Evolutionary conservation across 1,140 invertebrate species (phyloP).

Genomic region (Orius laevigatus): DNA sequence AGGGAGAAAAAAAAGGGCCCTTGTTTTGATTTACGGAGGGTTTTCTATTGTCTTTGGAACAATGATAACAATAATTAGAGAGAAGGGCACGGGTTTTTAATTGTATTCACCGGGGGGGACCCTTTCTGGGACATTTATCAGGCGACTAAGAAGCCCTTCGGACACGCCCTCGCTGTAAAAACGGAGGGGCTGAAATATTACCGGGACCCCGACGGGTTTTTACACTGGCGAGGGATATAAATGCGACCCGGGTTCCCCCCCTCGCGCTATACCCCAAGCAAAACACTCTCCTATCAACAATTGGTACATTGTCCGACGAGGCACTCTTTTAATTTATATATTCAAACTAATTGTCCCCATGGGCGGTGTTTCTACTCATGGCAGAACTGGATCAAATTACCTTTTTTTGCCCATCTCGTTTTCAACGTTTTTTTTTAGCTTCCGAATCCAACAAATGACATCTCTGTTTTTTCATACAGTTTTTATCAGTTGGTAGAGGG

Average conservation of each 20-base stretch:
- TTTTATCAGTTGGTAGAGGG: too few species aligned
- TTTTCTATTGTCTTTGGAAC: not conserved
- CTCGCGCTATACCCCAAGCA: not conserved
- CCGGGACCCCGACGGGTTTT: conserved; percentile 3
- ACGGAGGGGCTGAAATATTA: conserved; percentile 7
- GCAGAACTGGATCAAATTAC: too few species aligned
- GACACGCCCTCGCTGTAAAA: conserved; percentile 11
- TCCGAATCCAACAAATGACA: too few species aligned
- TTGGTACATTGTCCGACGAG: conserved; percentile 2
- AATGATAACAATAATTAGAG: conserved; percentile 11
- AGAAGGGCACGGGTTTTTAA: conserved; percentile 5
- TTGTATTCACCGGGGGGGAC: conserved; percentile 5
- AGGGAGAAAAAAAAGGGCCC: too few species aligned
- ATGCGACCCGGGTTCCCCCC: not conserved
- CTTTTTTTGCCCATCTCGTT: too few species aligned
- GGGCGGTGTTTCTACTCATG: not conserved
- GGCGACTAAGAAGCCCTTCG: conserved; percentile 7
- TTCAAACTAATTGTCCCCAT: conserved; percentile 9
- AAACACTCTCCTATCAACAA: conserved; percentile 7
- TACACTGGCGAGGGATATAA: conserved; percentile 10
- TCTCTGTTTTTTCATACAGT: too few species aligned
- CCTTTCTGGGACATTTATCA: conserved; percentile 5
- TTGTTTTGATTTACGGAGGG: conserved; percentile 4
- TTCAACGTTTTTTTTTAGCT: too few species aligned
- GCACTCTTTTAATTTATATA: conserved; percentile 11